Evolutionary conservation across 2,888 invertebrate species (phyloP), one percentile per base, ranked within the genome.

Genomic region (Apodemia duryi): DNA sequence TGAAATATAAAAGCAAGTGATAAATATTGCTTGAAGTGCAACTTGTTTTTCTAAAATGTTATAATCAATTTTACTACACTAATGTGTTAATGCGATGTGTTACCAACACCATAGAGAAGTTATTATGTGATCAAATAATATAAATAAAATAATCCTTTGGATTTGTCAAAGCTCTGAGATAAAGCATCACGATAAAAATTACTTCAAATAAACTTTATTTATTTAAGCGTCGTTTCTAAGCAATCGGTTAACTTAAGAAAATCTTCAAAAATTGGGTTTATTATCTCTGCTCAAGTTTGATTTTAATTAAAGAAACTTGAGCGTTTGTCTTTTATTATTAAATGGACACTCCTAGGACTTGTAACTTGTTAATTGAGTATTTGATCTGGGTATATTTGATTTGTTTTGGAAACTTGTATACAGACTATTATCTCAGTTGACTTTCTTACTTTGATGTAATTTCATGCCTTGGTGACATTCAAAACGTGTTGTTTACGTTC

Each of bases 351-450:
- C 54, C 3, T 13, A 57, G 32, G 57, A 57, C 57, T 57, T 57
- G 57, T 29, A 57, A 57, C 57, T 57, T 57, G 29, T 57, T 57
- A 57, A 57, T 57, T 57, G 57, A 57, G 57, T 32, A 32, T 57
- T 57, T 57, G 57, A 57, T 57, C 57, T 57, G 57, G 29, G 29
- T 6, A 32, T 32, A 13, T 57, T 57, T 57, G 32, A 57, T 57
- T 57, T 32, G 57, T 32, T 57, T 54, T 54, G 3, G 57, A 13
- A 57, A 57, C 6, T 57, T 57, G 32, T 32, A 32, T 13, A 13
- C 13, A 11, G 57, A 3, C 29, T 54, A 54, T 54, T 11, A 43
- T 57, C 32, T 57, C 32, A 29, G 32, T 13, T 29, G 29, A 29
- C 32, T 57, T 32, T 29, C 57, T 29, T 29, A 57, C 11, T 54